A percentile compares a stretch with the other conserved stretches of the same genome.
phyloP scores from a whole-genome alignment of 2,888 invertebrate genomes.

The Keiferia lycopersicella region DNA sequence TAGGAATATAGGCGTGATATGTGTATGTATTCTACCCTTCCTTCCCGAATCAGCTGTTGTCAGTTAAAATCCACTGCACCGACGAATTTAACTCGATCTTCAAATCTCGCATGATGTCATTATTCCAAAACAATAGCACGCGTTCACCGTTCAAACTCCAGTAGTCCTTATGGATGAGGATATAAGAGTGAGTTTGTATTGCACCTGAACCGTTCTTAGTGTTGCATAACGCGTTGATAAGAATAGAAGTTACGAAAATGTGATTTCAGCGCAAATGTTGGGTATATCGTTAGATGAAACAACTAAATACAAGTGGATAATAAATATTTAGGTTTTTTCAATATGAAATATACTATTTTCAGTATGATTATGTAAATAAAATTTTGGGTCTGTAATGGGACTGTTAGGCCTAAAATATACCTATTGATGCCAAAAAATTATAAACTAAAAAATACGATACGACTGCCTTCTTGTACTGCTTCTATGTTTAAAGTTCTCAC shows the following conservation, averaged over 20 bases:
- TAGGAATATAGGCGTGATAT: too few relatives aligned
- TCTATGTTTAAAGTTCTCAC: too few relatives aligned
- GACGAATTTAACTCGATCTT: background rate
- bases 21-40: too few relatives aligned
- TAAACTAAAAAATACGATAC: too few relatives aligned
- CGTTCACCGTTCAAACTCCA: background rate
- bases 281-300: background rate
- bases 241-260: constrained; percentile 20
- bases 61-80: background rate
- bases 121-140: constrained; percentile 12
- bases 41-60: too few relatives aligned
- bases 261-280: constrained; percentile 17
- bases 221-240: constrained; percentile 15
- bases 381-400: background rate
- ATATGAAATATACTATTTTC: background rate
- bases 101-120: constrained; percentile 10
- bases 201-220: background rate
- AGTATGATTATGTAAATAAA: too few relatives aligned
- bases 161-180: background rate
- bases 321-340: background rate
- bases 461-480: too few relatives aligned
- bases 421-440: too few relatives aligned
- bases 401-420: background rate
- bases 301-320: background rate
- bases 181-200: background rate